A percentile compares a stretch with the other conserved stretches of the same genome.
These are phyloP conservation scores for Pantherophis alleghaniensis DNA, from an alignment of 2,797 vertebrate species.

Conservation along the genomic window DNA sequence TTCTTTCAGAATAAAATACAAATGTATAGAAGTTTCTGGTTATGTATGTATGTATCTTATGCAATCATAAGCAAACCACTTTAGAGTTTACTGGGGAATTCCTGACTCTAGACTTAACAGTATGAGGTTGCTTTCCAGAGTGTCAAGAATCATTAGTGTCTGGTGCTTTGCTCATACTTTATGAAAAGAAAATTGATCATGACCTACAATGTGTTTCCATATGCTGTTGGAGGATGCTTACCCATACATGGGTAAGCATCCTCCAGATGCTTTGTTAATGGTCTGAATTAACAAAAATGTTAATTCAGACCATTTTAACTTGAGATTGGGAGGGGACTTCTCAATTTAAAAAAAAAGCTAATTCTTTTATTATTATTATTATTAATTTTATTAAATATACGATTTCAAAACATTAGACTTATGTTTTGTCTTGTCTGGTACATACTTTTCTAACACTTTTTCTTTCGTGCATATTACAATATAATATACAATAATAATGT, in stretches of 20 bases:
- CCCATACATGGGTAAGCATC: not conserved
- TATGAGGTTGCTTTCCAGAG: not conserved
- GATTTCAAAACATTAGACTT: too few species aligned
- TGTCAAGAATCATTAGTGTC: not conserved
- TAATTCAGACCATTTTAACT: not conserved
- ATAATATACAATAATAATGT: too few species aligned
- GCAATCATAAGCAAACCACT: not conserved
- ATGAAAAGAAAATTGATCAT: not conserved
- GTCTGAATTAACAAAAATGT: not conserved
- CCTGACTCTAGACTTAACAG: not conserved
- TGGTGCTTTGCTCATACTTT: not conserved
- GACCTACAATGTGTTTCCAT: not conserved
- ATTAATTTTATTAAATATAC: too few species aligned
- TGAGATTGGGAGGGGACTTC: not conserved
- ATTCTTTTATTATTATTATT: too few species aligned
- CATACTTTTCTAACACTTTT: too few species aligned
- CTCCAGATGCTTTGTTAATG: too few species aligned
- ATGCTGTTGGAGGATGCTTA: not conserved
- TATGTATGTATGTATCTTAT: not conserved
- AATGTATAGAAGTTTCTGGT: not conserved
- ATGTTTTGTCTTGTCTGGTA: too few species aligned
- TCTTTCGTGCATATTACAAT: too few species aligned
- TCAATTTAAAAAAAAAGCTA: not conserved
- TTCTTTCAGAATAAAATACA: constrained; percentile 22
- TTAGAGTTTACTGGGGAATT: not conserved